phyloP scores from a whole-genome alignment of 2,888 invertebrate species.

The Pycnomerus fuliginosus region DNA sequence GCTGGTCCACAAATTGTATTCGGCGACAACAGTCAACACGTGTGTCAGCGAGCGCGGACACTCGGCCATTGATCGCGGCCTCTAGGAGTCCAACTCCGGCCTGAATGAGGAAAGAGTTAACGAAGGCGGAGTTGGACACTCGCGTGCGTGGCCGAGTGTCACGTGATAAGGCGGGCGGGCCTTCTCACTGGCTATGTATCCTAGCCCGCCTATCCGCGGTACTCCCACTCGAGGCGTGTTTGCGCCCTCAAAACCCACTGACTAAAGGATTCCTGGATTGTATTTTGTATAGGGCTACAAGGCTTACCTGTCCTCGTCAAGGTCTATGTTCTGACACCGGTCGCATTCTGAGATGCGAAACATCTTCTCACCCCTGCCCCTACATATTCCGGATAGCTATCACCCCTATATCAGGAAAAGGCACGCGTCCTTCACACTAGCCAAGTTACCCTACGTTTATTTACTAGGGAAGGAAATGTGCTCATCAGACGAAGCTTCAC shows the following conservation, averaged over 20 bases:
- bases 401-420: conserved; percentile 14
- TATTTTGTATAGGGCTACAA: too few relatives aligned
- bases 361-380: conserved; percentile 8
- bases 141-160: conserved; percentile 59
- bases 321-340: conserved; percentile 2
- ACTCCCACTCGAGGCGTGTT: conserved; percentile 47
- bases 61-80: conserved; percentile 68
- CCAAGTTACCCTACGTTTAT: conserved; percentile 20
- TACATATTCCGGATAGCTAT: conserved; percentile 9
- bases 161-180: conserved; percentile 47
- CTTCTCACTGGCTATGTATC: conserved; percentile 35
- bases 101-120: conserved; percentile 50
- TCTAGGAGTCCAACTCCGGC: conserved; percentile 30
- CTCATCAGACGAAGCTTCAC: conserved; percentile 17
- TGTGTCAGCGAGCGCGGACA: conserved; percentile 63
- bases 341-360: neutral
- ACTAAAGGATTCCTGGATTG: conserved; percentile 11
- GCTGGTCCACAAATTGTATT: conserved; percentile 15
- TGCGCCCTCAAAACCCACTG: conserved; percentile 19
- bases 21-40: conserved; percentile 51
- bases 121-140: conserved; percentile 55
- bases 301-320: conserved; percentile 12
- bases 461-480: conserved; percentile 19
- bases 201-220: conserved; percentile 40
- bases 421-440: conserved; percentile 22